Conservation (phyloP, 2,797 vertebrate genomes). For the Cephalopachus bancanus region DNA sequence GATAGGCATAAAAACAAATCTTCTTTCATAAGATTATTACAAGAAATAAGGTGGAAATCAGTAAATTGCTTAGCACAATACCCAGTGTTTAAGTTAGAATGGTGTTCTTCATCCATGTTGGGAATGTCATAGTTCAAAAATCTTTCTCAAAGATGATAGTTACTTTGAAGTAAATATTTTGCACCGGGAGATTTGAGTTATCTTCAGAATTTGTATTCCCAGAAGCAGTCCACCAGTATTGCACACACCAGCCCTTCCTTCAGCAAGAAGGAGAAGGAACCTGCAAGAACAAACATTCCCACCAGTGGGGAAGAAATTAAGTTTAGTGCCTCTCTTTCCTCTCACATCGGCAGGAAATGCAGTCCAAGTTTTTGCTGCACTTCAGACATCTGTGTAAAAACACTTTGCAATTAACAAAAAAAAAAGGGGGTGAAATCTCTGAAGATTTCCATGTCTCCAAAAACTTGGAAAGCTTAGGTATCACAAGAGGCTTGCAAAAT, state of each 20-base stretch:
- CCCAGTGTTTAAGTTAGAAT: background rate
- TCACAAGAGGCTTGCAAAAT: background rate
- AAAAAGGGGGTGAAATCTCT: background rate
- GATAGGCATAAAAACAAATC: background rate
- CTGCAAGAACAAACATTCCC: background rate
- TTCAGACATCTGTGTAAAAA: background rate
- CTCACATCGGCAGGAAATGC: background rate
- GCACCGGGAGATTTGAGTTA: background rate
- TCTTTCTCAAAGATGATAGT: background rate
- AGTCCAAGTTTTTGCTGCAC: background rate
- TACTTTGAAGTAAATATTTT: constrained; percentile 21
- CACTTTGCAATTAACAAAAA: background rate
- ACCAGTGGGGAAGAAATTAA: background rate
- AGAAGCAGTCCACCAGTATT: background rate
- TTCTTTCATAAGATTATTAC: background rate
- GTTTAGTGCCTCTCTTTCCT: background rate
- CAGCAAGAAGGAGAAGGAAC: background rate
- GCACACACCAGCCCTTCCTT: background rate
- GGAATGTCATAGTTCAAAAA: background rate
- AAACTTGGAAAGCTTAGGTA: background rate
- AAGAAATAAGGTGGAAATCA: background rate
- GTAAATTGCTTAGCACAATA: background rate
- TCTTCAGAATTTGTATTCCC: background rate
- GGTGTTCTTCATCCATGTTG: background rate
- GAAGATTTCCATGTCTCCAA: background rate